These are phyloP conservation scores for Calameuta pallipes DNA, from an alignment of 2,888 invertebrate genomes.

Conservation along the genomic window DNA sequence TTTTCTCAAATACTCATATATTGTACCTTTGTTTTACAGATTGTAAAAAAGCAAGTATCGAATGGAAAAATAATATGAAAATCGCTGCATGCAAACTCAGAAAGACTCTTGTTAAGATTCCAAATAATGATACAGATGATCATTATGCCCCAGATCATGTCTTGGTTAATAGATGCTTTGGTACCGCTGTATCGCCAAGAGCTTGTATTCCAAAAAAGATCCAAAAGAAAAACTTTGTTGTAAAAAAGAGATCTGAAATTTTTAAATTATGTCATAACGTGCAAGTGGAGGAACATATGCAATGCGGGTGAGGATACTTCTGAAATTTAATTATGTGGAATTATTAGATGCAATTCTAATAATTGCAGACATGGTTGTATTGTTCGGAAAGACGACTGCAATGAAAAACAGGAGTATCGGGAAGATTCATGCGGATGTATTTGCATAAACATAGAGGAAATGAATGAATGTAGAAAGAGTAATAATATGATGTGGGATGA, in stretches of 20 bases:
- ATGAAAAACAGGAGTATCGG: constrained; percentile 22
- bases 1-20: background rate
- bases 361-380: constrained; percentile 30
- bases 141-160: constrained; percentile 26
- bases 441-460: constrained; percentile 23
- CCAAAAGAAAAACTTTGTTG: background rate
- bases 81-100: constrained; percentile 25
- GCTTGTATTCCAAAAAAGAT: constrained; percentile 23
- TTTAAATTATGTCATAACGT: constrained; percentile 9
- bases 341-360: background rate
- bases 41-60: background rate
- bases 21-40: background rate
- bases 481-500: constrained; percentile 31
- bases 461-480: constrained; percentile 7
- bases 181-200: constrained; percentile 21
- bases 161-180: constrained; percentile 28
- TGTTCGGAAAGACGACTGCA: constrained; percentile 25
- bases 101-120: constrained; percentile 22
- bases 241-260: background rate
- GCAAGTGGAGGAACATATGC: constrained; percentile 27
- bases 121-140: constrained; percentile 16
- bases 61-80: constrained; percentile 13
- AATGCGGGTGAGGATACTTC: constrained; percentile 30
- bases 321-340: background rate
- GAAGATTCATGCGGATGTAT: constrained; percentile 26